Conservation (phyloP, 2,888 invertebrate species). For the Hydroisotoma schaefferi region DNA sequence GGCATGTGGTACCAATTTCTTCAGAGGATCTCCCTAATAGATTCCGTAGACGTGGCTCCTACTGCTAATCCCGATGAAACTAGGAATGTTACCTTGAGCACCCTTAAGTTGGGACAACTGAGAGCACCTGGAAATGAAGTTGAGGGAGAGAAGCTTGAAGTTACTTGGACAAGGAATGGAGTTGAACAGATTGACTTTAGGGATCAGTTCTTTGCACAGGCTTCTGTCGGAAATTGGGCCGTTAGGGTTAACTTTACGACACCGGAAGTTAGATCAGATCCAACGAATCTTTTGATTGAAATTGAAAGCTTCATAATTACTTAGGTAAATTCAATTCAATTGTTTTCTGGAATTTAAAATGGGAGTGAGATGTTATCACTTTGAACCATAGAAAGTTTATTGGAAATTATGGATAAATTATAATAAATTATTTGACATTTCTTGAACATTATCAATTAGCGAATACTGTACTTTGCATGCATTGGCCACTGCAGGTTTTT, state of each 20-base stretch:
- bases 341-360: too few relatives aligned
- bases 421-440: too few relatives aligned
- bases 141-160: constrained; percentile 29
- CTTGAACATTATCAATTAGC: too few relatives aligned
- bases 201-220: constrained; percentile 27
- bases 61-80: constrained; percentile 17
- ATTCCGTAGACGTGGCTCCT: constrained; percentile 25
- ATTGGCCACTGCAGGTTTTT: too few relatives aligned
- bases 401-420: too few relatives aligned
- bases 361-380: too few relatives aligned
- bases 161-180: constrained; percentile 30
- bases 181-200: constrained; percentile 19
- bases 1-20: constrained; percentile 46
- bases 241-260: constrained; percentile 23
- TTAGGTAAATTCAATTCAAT: too few relatives aligned
- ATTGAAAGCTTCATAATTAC: constrained; percentile 11
- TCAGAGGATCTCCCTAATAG: constrained; percentile 40
- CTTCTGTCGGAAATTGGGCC: constrained; percentile 25
- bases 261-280: constrained; percentile 35
- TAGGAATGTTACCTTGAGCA: constrained; percentile 24
- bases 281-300: constrained; percentile 18
- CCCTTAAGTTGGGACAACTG: constrained; percentile 37
- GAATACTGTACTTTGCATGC: too few relatives aligned
- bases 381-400: too few relatives aligned
- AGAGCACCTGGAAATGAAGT: constrained; percentile 36